Base-by-base conservation (phyloP, 2,888 invertebrate genomes). In the Cordilura impudica region DNA sequence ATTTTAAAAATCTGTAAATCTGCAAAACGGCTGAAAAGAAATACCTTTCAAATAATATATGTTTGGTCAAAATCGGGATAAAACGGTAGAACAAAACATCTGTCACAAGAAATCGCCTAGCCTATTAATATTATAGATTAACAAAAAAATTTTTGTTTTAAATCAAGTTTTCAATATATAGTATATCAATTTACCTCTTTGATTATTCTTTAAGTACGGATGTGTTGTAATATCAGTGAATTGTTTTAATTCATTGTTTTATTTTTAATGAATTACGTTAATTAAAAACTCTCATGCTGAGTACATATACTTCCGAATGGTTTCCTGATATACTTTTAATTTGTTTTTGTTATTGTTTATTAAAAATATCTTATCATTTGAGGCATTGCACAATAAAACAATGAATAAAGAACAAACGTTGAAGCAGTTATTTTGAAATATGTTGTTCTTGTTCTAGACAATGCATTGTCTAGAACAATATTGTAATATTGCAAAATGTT, bases 161-260 rank as follows among this genome's bases (percentile, higher is more conserved):
- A n/a, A n/a, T n/a, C n/a, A n/a, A n/a, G n/a, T n/a, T n/a, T n/a
- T n/a, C n/a, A n/a, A n/a, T n/a, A n/a, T n/a, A n/a, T n/a, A n/a
- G n/a, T n/a, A n/a, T n/a, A n/a, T n/a, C n/a, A n/a, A n/a, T n/a
- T n/a, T n/a, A n/a, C n/a, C n/a, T n/a, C n/a, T n/a, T n/a, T n/a
- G n/a, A n/a, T n/a, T n/a, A n/a, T n/a, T n/a, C n/a, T n/a, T n/a
- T n/a, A n/a, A n/a, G n/a, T n/a, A n/a, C n/a, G n/a, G n/a, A n/a
- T n/a, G n/a, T n/a, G n/a, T n/a, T n/a, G n/a, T n/a, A n/a, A n/a
- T n/a, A n/a, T n/a, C n/a, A n/a, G n/a, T n/a, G n/a, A n/a, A n/a
- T n/a, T n/a, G n/a, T n/a, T n/a, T n/a, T 19, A 43, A 26, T 60
- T 10, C 35, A 26, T 60, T 51, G 60, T 60, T 63, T 35, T 47